Percentiles rank a stretch among this genome's conserved stretches.
Evolutionary conservation across 2,113 vertebrate species (phyloP).

Genomic region (Hemiscyllium ocellatum): DNA sequence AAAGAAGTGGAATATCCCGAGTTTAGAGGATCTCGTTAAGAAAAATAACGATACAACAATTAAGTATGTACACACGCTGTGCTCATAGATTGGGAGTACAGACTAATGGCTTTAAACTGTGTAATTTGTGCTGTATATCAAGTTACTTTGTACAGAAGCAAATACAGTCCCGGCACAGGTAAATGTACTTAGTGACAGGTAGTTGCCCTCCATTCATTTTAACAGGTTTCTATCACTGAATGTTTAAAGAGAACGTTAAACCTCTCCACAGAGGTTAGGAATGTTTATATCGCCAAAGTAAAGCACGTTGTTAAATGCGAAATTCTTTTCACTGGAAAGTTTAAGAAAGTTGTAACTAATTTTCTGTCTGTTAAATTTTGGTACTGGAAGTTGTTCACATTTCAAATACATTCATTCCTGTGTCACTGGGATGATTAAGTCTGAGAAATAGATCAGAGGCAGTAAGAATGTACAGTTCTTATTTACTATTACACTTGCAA

Average conservation of each 20-base stretch:
- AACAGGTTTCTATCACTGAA: background rate
- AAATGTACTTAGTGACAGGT: conserved; percentile 4
- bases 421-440: background rate
- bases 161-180: background rate
- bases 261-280: too few species aligned
- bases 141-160: background rate
- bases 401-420: background rate
- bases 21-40: background rate
- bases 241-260: background rate
- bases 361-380: background rate
- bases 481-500: background rate
- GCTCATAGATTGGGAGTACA: background rate
- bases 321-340: background rate
- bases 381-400: background rate
- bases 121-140: background rate
- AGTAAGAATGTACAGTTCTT: background rate
- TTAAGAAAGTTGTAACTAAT: background rate
- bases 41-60: background rate
- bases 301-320: conserved; percentile 6
- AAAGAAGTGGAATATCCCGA: background rate
- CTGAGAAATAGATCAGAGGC: background rate
- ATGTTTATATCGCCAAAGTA: background rate
- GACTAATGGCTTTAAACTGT: background rate
- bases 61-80: background rate
- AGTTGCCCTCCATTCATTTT: background rate